These are phyloP conservation scores for Murina feae DNA, from an alignment of 2,113 vertebrate species.

Conservation along the genomic window DNA sequence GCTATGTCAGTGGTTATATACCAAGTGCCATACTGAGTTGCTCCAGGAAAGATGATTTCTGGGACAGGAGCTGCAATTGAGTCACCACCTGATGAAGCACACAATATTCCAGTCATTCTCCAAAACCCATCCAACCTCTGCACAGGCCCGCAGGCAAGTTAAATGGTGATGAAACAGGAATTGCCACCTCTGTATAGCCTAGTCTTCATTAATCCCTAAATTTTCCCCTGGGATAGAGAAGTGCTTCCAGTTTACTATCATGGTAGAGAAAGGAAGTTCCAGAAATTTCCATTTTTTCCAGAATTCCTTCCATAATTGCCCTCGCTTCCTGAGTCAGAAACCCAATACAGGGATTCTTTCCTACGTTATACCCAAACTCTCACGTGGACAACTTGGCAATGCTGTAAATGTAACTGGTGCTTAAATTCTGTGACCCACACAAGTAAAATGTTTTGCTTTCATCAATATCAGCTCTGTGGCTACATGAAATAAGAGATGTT, in stretches of 20 bases:
- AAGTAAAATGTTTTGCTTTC: conserved; percentile 41
- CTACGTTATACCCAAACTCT: conserved; percentile 1
- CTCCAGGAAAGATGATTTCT: background rate
- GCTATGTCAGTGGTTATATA: background rate
- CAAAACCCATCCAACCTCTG: background rate
- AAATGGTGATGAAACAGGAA: background rate
- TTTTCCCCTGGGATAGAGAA: background rate
- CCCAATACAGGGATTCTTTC: background rate
- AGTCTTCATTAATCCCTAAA: background rate
- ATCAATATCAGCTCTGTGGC: background rate
- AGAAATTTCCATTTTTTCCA: background rate
- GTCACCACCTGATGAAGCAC: background rate
- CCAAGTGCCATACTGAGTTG: background rate
- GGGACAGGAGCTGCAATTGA: background rate
- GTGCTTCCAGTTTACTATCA: background rate
- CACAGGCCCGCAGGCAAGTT: background rate
- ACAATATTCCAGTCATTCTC: background rate
- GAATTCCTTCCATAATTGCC: background rate
- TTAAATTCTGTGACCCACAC: conserved; percentile 27
- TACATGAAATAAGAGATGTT: conserved; percentile 7
- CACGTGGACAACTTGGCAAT: background rate
- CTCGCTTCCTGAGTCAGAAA: background rate
- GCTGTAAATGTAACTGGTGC: background rate
- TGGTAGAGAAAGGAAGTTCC: background rate
- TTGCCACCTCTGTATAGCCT: background rate